Evolutionary conservation across 1,140 invertebrate genomes (phyloP), one percentile per base, ranked within the genome.

Genomic region (Cylas formicarius): DNA sequence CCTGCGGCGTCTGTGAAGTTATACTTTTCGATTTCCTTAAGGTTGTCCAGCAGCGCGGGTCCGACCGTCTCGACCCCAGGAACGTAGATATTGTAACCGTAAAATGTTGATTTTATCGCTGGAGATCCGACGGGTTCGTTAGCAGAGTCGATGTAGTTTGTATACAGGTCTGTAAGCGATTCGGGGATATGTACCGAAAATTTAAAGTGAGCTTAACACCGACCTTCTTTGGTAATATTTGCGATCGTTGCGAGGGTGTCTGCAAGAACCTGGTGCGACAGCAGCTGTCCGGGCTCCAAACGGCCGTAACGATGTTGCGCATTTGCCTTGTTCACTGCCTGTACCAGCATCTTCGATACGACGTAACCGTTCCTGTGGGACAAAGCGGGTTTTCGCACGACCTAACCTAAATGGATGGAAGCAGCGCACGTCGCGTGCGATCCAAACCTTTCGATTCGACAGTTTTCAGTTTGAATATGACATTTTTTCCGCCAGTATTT

Each of bases 181-280:
- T 48, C 5, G 19, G 27, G 18, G 4, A 35, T 14, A 40, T 26
- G 11, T 37, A 34, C 4, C 4, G 4, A 34, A n/a, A 34, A 4
- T 34, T 5, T 7, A 44, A 27, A 22, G 45, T 40, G 10, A 22
- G 6, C n/a, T 35, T 18, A 22, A 41, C 9, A 18, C 13, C 48
- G 58, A 76, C 74, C 70, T 49, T 62, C 53, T 26, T 66, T 60
- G 43, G 73, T 67, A 44, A 68, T 55, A 43, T 62, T 53, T 20
- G 70, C 70, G 23, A 77, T 65, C 21, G 53, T 46, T 32, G 70
- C 55, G 19, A 78, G 65, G 39, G 70, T 72, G 17, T 61, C 52
- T 10, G 67, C 65, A 22, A 78, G 62, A 29, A 52, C 40, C 5
- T 65, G 57, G 9, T 71, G 55, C 31, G 51, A 64, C 6, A 72